Base-by-base conservation (phyloP, 2,797 vertebrate species). In the Pseudochaenichthys georgianus region DNA sequence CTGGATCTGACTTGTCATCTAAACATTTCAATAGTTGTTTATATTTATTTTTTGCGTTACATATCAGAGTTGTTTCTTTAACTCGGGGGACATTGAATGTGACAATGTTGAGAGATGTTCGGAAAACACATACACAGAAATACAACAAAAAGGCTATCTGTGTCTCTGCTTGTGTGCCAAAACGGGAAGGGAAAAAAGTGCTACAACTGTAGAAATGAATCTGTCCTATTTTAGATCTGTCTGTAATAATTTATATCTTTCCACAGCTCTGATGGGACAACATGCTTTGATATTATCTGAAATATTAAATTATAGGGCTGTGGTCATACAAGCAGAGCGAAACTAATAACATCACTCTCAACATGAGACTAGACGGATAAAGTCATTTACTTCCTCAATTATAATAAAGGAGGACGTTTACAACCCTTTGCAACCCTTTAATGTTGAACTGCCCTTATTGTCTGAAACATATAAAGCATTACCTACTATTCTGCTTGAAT, bases 261-360 rank as follows among this genome's bases (percentile, higher is more conserved):
- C 62, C 72, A 50, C 65, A 63, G 83, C 77, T 80, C 66, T 67
- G 84, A 82, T 62, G 82, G 34, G 64, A 82, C 84, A 70, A 76
- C 4, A 12, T 62, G 67, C 85, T 88, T 86, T 85, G 86, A 88
- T 87, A 83, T 85, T 84, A 92, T 88, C 89, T 46, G 63, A 62
- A 53, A 19, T 76, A 88, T 91, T 77, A 86, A 80, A 90, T 88
- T 86, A 83, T 87, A n/a, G 76, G 69, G 51, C 80, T 45, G 69
- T 80, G 87, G 82, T 82, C 82, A 83, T 72, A 87, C 80, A 84
- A 80, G 76, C 65, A 48, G 57, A 15, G 38, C 68, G 64, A 77
- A 84, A 75, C 79, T 84, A 91, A 89, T 82, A 68, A 58, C 82
- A 75, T 86, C 85, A 64, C 68, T 85, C 80, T 76, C 64, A 47